These are phyloP conservation scores for Sander vitreus DNA, from an alignment of 2,113 vertebrate genomes.

Conservation along the genomic window DNA sequence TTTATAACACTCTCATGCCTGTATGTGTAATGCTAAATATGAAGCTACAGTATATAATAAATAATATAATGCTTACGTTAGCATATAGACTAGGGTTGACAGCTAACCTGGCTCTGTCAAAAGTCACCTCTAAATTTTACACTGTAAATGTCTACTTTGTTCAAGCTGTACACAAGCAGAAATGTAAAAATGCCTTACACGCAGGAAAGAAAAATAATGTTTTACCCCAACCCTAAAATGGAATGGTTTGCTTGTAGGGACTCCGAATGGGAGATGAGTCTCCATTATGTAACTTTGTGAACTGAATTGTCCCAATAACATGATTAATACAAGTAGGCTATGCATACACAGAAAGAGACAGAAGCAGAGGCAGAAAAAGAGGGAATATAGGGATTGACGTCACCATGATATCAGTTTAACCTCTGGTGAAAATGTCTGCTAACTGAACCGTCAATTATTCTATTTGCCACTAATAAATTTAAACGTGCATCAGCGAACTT, in stretches of 20 bases:
- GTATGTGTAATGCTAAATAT: not conserved
- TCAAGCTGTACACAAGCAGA: not conserved
- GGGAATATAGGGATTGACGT: not conserved
- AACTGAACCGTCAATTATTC: not conserved
- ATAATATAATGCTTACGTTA: too few species aligned
- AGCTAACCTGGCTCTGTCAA: not conserved
- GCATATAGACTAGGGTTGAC: too few species aligned
- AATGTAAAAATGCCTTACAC: not conserved
- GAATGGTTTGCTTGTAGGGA: not conserved
- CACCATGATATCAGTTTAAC: slow-evolving; percentile 4
- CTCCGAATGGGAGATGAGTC: not conserved
- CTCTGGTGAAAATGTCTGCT: not conserved
- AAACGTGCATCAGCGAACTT: not conserved
- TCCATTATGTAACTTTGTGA: not conserved
- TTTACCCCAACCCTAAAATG: not conserved
- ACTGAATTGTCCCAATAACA: not conserved
- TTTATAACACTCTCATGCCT: too few species aligned
- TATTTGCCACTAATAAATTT: not conserved
- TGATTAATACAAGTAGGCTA: not conserved
- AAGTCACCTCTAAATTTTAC: not conserved
- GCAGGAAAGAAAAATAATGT: not conserved
- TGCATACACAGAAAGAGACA: not conserved
- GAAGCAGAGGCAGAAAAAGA: not conserved
- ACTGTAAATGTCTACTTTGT: too few species aligned
- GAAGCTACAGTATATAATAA: too few species aligned